Evolutionary conservation across 2,797 vertebrate genomes (phyloP), one percentile per base, ranked within the genome.

Genomic region (Protonibea diacanthus): DNA sequence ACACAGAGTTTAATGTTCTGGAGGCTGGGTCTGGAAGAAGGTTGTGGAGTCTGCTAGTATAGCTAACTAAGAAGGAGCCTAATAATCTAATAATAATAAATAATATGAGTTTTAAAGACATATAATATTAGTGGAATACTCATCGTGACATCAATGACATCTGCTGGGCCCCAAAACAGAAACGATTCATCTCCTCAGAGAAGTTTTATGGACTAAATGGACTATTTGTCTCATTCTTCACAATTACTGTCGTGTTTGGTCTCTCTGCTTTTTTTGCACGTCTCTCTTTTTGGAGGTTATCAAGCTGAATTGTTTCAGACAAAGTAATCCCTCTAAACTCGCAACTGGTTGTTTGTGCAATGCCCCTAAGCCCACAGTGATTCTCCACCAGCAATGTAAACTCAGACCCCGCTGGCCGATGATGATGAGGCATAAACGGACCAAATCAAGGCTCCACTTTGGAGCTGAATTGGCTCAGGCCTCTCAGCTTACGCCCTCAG

Each of bases 341-440:
- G 40, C 80, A 85, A 87, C 84, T 88, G 85, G 61, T 91, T 94
- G 87, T 93, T 94, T 92, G 91, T 84, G 84, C 84, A 90, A 89
- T 86, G 83, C 88, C 78, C 86, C 66, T 83, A 86, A 92, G 71
- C 71, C 25, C 47, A 73, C 29, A 55, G 57, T 60, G 83, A 81
- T 74, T 76, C 86, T 85, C 79, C 83, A 82, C 67, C 91, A 73
- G 83, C 67, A 59, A 33, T 83, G 90, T 89, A 91, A 93, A 53
- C 85, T 61, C 88, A 94, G 86, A 86, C 74, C 77, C 78, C 55
- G 74, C 77, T 63, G 85, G 83, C 87, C 78, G 53, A 89, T 93
- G 93, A 89, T 93, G 93, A 95, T 91, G 90, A 93, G 87, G 86
- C 88, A 79, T 92, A 92, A 93, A 93, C 62, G 83, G 80, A 68